Conservation (phyloP, 2,888 invertebrate species). For the Zaprionus bogoriensis region DNA sequence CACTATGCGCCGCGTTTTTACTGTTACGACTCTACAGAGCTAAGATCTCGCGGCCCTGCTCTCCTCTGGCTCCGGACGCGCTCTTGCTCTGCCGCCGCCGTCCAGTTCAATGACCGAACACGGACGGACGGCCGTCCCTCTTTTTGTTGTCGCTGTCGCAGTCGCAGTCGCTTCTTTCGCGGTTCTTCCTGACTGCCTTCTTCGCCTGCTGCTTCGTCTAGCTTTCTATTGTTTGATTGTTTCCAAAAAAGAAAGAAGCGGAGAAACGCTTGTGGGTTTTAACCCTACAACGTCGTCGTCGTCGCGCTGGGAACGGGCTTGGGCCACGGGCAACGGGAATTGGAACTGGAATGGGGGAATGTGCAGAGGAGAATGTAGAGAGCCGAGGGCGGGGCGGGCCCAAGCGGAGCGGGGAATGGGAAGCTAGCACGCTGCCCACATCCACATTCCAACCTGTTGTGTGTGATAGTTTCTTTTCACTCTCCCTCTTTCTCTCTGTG, state of each 20-base stretch:
- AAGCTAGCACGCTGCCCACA: slow-evolving; percentile 51
- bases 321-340: slow-evolving; percentile 25
- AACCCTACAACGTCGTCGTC: slow-evolving; percentile 56
- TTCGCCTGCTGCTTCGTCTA: slow-evolving; percentile 71
- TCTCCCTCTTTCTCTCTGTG: slow-evolving; percentile 37
- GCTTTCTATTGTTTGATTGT: slow-evolving; percentile 76
- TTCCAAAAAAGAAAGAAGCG: slow-evolving; percentile 61
- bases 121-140: slow-evolving; percentile 48
- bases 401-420: slow-evolving; percentile 36
- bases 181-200: slow-evolving; percentile 75
- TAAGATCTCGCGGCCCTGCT: slow-evolving; percentile 49
- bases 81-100: slow-evolving; percentile 6
- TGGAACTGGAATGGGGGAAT: slow-evolving; percentile 28
- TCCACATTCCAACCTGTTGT: slow-evolving; percentile 57
- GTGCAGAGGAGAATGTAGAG: not conserved
- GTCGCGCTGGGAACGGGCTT: slow-evolving; percentile 29
- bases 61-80: slow-evolving; percentile 9
- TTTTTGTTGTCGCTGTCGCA: slow-evolving; percentile 27
- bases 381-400: no score
- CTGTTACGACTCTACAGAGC: slow-evolving; percentile 65
- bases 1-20: slow-evolving; percentile 60
- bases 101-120: slow-evolving; percentile 71
- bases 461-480: slow-evolving; percentile 26
- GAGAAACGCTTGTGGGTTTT: slow-evolving; percentile 69
- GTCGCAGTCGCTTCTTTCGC: slow-evolving; percentile 73